phyloP scores from a whole-genome alignment of 2,888 invertebrate species.

The Cacoxenus indagator region DNA sequence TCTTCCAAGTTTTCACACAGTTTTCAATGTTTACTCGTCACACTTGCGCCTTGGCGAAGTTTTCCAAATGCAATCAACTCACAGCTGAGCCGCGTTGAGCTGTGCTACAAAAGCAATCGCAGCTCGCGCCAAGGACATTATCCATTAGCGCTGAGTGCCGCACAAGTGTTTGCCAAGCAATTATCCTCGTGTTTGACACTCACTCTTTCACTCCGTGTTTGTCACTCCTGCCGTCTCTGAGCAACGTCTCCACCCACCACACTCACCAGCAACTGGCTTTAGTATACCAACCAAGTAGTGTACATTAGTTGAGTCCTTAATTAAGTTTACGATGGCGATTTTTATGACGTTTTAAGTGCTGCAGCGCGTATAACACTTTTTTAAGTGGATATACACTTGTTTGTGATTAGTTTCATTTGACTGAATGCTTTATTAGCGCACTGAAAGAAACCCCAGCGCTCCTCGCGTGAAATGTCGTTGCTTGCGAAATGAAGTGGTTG shows the following conservation, averaged over 20 bases:
- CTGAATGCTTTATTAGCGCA: constrained; percentile 5
- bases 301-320: constrained; percentile 12
- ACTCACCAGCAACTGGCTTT: not conserved
- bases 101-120: not conserved
- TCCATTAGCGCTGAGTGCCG: constrained; percentile 60
- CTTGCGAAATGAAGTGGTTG: not conserved
- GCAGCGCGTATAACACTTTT: not conserved
- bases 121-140: constrained; percentile 25
- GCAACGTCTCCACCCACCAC: too few species aligned
- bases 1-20: not conserved
- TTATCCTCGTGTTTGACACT: constrained; percentile 16
- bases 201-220: constrained; percentile 8
- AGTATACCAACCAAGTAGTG: too few species aligned
- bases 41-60: not conserved
- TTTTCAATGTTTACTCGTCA: not conserved
- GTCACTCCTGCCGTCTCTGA: too few species aligned
- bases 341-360: constrained; percentile 19
- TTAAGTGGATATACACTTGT: constrained; percentile 2
- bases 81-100: not conserved
- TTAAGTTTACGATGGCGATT: constrained; percentile 16
- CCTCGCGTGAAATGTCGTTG: not conserved
- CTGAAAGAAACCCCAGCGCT: not conserved
- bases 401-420: constrained; percentile 9
- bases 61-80: constrained; percentile 18
- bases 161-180: constrained; percentile 52